A percentile compares a stretch with the other conserved stretches of the same genome.
phyloP scores from a whole-genome alignment of 2,113 vertebrate species.

The Erythrolamprus reginae region DNA sequence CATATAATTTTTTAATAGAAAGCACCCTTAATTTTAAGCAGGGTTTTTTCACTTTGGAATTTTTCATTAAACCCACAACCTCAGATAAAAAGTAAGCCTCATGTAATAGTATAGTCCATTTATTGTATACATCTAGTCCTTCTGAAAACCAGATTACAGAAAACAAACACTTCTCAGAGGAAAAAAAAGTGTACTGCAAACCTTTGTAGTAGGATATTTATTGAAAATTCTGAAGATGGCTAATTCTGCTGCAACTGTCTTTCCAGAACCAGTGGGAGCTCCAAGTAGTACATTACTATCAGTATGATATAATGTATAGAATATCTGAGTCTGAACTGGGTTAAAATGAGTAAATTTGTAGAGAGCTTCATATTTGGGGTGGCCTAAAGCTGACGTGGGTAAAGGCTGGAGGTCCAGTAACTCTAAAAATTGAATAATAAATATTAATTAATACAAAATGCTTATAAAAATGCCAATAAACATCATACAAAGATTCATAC shows the following conservation, averaged over 20 bases:
- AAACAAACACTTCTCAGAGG: not conserved
- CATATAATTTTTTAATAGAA: not conserved
- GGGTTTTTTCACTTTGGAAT: not conserved
- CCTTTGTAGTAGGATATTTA: conserved; percentile 89
- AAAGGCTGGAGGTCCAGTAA: conserved; percentile 93
- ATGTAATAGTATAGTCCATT: not conserved
- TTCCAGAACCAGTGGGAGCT: conserved; percentile 95
- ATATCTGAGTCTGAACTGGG: conserved; percentile 98
- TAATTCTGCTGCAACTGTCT: conserved; percentile 95
- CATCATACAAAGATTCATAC: not conserved
- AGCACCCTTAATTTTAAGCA: conserved; percentile 2
- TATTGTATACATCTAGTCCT: not conserved
- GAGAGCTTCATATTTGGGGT: conserved; percentile 81
- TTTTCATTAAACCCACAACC: not conserved
- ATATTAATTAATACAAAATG: not conserved
- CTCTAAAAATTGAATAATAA: conserved; percentile 72
- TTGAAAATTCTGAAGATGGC: conserved; percentile 97
- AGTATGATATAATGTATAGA: conserved; percentile 93
- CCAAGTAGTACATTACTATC: conserved; percentile 95
- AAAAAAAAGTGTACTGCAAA: conserved; percentile 53
- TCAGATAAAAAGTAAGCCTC: not conserved
- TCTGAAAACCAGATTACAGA: conserved; percentile 2
- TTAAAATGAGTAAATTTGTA: conserved; percentile 98
- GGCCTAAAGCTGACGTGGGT: conserved; percentile 84
- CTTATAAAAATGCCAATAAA: conserved; percentile 11